Percentiles rank a stretch among this genome's conserved stretches.
Conservation (phyloP, 2,113 vertebrate species). For the Megaceryle maxima region DNA sequence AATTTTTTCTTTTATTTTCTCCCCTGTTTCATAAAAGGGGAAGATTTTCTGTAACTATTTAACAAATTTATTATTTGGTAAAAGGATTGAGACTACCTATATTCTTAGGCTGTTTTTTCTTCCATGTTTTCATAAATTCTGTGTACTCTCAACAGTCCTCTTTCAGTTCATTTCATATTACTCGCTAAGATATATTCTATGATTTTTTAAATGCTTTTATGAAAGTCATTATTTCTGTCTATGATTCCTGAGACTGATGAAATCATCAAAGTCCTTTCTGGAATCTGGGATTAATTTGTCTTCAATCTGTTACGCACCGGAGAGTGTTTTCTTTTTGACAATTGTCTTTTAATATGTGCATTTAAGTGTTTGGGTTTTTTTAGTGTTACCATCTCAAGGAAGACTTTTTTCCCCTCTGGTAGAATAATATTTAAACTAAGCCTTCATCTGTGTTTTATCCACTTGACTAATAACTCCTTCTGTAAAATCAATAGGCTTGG, state of each 20-base stretch:
- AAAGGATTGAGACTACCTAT: neutral
- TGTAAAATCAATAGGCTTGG: neutral
- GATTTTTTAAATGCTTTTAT: neutral
- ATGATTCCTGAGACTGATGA: neutral
- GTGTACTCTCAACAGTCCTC: neutral
- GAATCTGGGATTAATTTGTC: neutral
- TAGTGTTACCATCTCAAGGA: neutral
- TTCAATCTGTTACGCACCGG: neutral
- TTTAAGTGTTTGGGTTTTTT: neutral
- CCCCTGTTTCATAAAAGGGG: rapidly evolving
- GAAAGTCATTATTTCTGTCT: neutral
- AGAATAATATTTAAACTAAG: neutral
- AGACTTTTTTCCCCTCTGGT: neutral
- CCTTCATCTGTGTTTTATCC: neutral
- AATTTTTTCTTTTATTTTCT: neutral
- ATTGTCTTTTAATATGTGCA: neutral
- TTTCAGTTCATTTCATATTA: neutral
- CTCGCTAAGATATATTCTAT: neutral
- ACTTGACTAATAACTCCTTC: neutral
- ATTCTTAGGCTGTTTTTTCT: neutral
- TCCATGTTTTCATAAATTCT: neutral
- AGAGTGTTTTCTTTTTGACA: neutral
- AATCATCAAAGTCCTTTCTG: neutral
- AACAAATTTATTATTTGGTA: neutral
- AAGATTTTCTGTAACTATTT: neutral